Conservation (phyloP, 2,797 vertebrate genomes). For the Dendrocincla tyrannina region DNA sequence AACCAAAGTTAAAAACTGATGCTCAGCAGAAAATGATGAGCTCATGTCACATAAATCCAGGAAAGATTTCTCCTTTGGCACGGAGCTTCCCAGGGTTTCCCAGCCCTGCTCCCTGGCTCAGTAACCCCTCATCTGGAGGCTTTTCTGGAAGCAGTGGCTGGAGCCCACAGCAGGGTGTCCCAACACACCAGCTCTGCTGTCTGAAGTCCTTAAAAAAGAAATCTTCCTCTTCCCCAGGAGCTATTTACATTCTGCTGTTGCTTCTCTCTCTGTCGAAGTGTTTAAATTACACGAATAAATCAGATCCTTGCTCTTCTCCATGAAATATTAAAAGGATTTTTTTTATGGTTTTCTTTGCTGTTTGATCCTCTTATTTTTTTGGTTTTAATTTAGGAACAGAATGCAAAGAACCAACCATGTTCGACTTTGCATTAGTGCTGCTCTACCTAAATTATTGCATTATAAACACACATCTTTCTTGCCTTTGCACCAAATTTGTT, state of each 20-base stretch:
- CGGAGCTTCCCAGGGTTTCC: not conserved
- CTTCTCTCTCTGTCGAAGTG: not conserved
- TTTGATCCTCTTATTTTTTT: not conserved
- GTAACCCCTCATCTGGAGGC: not conserved
- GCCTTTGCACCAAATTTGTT: not conserved
- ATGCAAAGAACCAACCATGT: not conserved
- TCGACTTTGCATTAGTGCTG: not conserved
- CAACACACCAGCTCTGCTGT: not conserved
- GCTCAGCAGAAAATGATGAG: not conserved
- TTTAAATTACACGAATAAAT: slow-evolving; percentile 21
- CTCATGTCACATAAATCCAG: not conserved
- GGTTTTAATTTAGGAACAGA: too few species aligned
- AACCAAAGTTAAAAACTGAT: not conserved
- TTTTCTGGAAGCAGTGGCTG: not conserved
- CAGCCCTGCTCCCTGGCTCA: not conserved
- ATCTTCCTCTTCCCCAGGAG: not conserved
- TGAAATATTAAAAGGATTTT: slow-evolving; percentile 2
- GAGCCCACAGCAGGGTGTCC: not conserved
- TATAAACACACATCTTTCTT: not conserved
- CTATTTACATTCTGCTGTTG: not conserved
- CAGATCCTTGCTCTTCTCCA: not conserved
- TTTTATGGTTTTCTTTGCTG: not conserved
- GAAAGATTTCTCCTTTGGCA: not conserved
- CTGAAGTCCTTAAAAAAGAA: not conserved
- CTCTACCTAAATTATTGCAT: not conserved